Percentiles rank a stretch among this genome's conserved stretches.
Conservation (phyloP, 2,797 vertebrate species). For the Moxostoma hubbsi region DNA sequence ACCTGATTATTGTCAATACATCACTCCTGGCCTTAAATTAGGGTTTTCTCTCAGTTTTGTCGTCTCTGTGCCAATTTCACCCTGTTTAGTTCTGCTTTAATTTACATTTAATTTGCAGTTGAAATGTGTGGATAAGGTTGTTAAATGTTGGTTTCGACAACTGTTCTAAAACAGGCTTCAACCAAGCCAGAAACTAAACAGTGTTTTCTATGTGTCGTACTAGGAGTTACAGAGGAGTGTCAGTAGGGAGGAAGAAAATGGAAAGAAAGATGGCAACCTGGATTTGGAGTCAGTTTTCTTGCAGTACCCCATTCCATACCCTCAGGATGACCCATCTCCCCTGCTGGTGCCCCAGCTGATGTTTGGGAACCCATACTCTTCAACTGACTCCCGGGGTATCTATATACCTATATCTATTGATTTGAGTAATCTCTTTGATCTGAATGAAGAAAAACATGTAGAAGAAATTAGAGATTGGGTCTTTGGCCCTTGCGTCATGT, state of each 20-base stretch:
- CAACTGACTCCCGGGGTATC: slow-evolving; percentile 76
- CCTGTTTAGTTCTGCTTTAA: background rate
- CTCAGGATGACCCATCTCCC: slow-evolving; percentile 81
- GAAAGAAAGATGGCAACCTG: slow-evolving; percentile 32
- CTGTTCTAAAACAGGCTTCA: background rate
- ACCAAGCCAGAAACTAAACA: too few relatives aligned
- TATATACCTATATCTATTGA: background rate
- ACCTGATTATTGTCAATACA: slow-evolving; percentile 32
- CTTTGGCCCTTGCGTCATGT: too few relatives aligned
- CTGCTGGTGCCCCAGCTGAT: slow-evolving; percentile 85
- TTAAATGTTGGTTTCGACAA: background rate
- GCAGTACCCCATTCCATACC: slow-evolving; percentile 83
- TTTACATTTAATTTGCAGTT: background rate
- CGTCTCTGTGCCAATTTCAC: slow-evolving; percentile 8
- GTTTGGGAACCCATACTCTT: slow-evolving; percentile 91
- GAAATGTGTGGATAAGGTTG: background rate
- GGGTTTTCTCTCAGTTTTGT: background rate
- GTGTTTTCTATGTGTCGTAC: slow-evolving; percentile 38
- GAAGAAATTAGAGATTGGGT: too few relatives aligned
- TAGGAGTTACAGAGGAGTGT: slow-evolving; percentile 83
- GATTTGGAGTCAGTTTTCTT: slow-evolving; percentile 74
- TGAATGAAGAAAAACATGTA: background rate
- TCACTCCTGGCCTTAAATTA: slow-evolving; percentile 13
- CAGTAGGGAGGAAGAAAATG: slow-evolving; percentile 69
- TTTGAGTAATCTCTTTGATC: background rate